These are phyloP conservation scores for Plutella xylostella DNA, from an alignment of 2,888 invertebrate genomes.

Conservation along the genomic window DNA sequence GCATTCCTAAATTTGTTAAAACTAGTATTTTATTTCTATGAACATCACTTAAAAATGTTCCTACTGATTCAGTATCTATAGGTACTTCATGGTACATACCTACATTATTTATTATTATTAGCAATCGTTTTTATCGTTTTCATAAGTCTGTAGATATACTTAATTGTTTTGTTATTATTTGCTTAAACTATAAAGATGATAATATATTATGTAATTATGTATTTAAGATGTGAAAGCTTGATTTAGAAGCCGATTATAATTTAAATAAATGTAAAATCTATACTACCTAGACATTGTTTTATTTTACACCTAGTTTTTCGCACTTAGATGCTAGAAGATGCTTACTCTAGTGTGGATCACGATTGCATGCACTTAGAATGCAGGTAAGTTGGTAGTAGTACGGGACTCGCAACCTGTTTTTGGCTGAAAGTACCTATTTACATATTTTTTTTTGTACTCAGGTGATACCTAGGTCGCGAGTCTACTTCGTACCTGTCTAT, in stretches of 20 bases:
- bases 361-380: background rate
- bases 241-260: slow-evolving; percentile 62
- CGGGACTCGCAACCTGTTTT: no score
- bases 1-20: no score
- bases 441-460: no score
- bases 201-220: slow-evolving; percentile 35
- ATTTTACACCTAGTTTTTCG: slow-evolving; percentile 31
- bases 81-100: slow-evolving; percentile 28
- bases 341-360: background rate
- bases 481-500: no score
- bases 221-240: slow-evolving; percentile 69
- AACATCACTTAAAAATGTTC: slow-evolving; percentile 45
- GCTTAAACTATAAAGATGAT: no score
- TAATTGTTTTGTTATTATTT: slow-evolving; percentile 47
- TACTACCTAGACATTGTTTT: slow-evolving; percentile 45
- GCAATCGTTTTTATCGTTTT: slow-evolving; percentile 38
- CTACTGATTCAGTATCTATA: slow-evolving; percentile 9
- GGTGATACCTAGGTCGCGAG: no score
- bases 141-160: slow-evolving; percentile 46
- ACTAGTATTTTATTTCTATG: slow-evolving; percentile 31
- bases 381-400: no score
- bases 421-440: background rate
- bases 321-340: background rate
- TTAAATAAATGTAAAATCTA: slow-evolving; percentile 57
- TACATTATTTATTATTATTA: slow-evolving; percentile 49